phyloP scores from a whole-genome alignment of 2,113 vertebrate species.

The Tragelaphus imberbis region DNA sequence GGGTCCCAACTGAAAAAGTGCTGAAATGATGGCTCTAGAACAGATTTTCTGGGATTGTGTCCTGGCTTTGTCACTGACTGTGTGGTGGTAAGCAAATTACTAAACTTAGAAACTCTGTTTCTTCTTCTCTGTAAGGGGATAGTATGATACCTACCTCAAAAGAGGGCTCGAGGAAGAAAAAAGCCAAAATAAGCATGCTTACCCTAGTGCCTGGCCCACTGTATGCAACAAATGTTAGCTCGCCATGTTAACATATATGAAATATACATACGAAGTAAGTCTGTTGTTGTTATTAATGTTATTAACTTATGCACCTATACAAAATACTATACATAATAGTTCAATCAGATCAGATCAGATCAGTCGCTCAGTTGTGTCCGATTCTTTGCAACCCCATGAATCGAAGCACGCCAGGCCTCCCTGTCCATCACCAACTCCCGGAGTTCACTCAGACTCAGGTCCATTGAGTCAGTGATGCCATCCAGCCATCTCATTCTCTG shows the following conservation, averaged over 20 bases:
- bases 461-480: too few species aligned
- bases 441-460: background rate
- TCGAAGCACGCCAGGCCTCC: too few species aligned
- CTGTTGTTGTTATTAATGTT: background rate
- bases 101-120: background rate
- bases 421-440: too few species aligned
- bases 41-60: background rate
- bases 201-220: background rate
- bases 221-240: background rate
- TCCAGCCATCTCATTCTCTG: too few species aligned
- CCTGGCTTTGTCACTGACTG: background rate
- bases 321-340: background rate
- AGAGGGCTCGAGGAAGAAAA: background rate
- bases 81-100: background rate
- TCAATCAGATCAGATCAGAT: too few species aligned
- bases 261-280: background rate
- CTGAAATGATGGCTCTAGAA: background rate
- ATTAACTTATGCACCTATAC: background rate
- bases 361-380: fast-evolving
- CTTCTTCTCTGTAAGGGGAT: background rate
- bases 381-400: too few species aligned
- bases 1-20: background rate
- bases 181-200: background rate
- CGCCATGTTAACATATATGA: background rate
- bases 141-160: background rate